phyloP scores from a whole-genome alignment of 2,113 vertebrate genomes.

The Ptilonorhynchus violaceus region DNA sequence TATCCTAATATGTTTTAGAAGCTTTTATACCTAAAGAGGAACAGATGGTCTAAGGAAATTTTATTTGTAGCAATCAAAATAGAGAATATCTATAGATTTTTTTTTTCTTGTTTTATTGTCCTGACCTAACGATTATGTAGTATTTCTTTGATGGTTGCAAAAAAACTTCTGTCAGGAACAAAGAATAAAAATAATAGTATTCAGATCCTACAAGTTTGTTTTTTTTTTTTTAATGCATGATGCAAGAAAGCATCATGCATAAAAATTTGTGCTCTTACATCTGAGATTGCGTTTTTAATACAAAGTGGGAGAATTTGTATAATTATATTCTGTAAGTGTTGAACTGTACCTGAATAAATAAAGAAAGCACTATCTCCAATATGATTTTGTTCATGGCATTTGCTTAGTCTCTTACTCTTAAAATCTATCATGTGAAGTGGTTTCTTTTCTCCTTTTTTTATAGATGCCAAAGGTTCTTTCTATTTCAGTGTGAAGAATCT shows the following conservation, averaged over 20 bases:
- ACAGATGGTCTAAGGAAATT: constrained; percentile 51
- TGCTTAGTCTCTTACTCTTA: neutral
- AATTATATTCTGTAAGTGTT: neutral
- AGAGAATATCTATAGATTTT: neutral
- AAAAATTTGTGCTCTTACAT: neutral
- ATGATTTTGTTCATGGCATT: neutral
- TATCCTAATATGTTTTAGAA: constrained; percentile 10
- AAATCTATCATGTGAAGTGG: neutral
- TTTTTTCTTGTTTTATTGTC: neutral
- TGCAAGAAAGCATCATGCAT: neutral
- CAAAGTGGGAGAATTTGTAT: neutral
- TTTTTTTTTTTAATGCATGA: neutral
- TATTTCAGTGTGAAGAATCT: neutral
- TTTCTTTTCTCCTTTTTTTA: neutral
- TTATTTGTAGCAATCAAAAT: neutral
- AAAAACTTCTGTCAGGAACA: neutral
- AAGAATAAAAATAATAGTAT: neutral
- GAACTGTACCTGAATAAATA: neutral
- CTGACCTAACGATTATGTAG: neutral
- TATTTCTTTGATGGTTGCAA: neutral
- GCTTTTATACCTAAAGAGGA: constrained; percentile 19
- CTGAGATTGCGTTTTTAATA: neutral
- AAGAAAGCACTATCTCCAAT: neutral
- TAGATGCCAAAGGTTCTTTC: neutral
- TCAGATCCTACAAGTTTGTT: neutral